Percentiles rank a stretch among this genome's conserved stretches.
These are phyloP conservation scores for Dromius quadrimaculatus DNA, from an alignment of 2,888 invertebrate genomes.

Conservation along the genomic window DNA sequence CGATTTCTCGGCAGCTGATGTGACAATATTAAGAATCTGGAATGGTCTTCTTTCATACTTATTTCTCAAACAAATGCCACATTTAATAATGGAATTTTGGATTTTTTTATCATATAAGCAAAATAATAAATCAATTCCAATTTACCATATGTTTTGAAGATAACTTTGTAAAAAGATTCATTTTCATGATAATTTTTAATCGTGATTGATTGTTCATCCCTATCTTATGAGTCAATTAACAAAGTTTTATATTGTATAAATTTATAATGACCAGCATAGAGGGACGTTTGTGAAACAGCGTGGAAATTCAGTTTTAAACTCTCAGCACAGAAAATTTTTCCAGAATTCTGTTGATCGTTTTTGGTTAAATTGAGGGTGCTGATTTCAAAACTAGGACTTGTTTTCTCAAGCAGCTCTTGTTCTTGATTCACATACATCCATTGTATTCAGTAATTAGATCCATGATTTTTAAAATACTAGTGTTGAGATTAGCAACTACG, in stretches of 20 bases:
- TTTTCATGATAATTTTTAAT: slow-evolving; percentile 53
- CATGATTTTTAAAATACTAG: too few species aligned
- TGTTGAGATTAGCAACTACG: too few species aligned
- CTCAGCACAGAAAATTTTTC: too few species aligned
- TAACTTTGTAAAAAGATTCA: slow-evolving; percentile 52
- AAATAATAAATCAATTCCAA: slow-evolving; percentile 51
- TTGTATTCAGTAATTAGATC: too few species aligned
- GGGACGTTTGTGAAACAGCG: neutral
- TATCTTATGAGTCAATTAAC: slow-evolving; percentile 49
- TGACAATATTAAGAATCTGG: slow-evolving; percentile 43
- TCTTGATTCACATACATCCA: neutral
- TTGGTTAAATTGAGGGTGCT: too few species aligned
- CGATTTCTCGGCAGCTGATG: slow-evolving; percentile 41
- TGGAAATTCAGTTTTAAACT: neutral
- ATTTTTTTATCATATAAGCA: slow-evolving; percentile 54
- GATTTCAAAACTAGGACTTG: too few species aligned
- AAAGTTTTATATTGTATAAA: slow-evolving; percentile 52
- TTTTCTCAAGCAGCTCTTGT: neutral
- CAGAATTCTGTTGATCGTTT: too few species aligned
- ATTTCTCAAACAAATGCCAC: slow-evolving; percentile 43
- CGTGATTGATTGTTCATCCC: slow-evolving; percentile 42
- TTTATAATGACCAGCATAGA: slow-evolving; percentile 14
- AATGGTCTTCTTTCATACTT: slow-evolving; percentile 53
- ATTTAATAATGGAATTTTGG: slow-evolving; percentile 53
- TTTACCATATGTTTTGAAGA: slow-evolving; percentile 51